These are phyloP conservation scores for Pelodytes ibericus DNA, from an alignment of 2,797 vertebrate genomes.

Conservation along the genomic window DNA sequence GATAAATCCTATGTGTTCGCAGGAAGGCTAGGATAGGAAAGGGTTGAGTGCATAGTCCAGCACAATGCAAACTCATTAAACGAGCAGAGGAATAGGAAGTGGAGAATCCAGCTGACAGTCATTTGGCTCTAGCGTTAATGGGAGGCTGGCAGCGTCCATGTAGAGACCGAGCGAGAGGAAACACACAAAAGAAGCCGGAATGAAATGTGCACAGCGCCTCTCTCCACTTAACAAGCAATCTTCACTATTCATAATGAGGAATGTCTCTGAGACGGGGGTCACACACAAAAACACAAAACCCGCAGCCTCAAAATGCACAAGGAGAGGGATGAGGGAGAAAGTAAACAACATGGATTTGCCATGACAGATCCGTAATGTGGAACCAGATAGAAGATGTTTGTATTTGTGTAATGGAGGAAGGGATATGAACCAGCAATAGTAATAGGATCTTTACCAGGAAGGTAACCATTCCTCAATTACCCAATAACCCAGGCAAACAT, in stretches of 20 bases:
- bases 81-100: slow-evolving; percentile 49
- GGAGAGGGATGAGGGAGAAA: neutral
- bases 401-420: too few species aligned
- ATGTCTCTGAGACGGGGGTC: slow-evolving; percentile 48
- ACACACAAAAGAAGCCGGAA: slow-evolving; percentile 55
- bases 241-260: slow-evolving; percentile 53
- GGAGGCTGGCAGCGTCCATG: slow-evolving; percentile 53
- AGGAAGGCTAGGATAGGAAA: slow-evolving; percentile 37
- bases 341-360: slow-evolving; percentile 12
- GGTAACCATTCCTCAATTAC: too few species aligned
- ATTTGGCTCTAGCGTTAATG: slow-evolving; percentile 55
- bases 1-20: too few species aligned
- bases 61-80: slow-evolving; percentile 57
- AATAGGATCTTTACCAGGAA: too few species aligned
- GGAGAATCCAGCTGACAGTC: slow-evolving; percentile 55
- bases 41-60: slow-evolving; percentile 43
- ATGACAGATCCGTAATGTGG: too few species aligned
- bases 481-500: too few species aligned
- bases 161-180: slow-evolving; percentile 49
- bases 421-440: too few species aligned
- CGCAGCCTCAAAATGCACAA: slow-evolving; percentile 19
- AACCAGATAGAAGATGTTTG: too few species aligned
- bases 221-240: slow-evolving; percentile 56
- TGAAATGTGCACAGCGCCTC: slow-evolving; percentile 56
- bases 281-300: slow-evolving; percentile 32